phyloP scores from a whole-genome alignment of 2,797 vertebrate species.

The Tympanoctomys barrerae region DNA sequence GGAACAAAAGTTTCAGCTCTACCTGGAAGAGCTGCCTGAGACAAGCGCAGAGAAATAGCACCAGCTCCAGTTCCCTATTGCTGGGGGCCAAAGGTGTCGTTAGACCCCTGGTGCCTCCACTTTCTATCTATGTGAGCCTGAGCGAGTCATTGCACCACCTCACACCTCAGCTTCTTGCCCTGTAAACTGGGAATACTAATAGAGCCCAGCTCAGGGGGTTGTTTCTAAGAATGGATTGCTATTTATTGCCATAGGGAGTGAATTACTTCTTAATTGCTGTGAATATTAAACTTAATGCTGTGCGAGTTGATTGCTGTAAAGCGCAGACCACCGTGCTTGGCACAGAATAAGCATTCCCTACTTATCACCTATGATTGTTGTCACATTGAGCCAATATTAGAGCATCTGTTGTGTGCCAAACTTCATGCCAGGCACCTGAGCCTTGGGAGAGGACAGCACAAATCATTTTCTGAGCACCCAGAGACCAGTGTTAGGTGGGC shows the following conservation, averaged over 20 bases:
- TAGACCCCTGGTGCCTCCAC: neutral
- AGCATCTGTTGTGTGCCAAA: neutral
- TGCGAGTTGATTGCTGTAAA: constrained; percentile 30
- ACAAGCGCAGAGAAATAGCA: neutral
- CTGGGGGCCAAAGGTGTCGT: neutral
- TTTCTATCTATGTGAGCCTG: neutral
- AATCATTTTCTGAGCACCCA: neutral
- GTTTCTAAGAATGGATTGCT: constrained; percentile 4
- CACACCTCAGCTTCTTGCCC: neutral
- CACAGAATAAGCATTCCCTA: neutral
- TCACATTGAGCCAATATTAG: neutral
- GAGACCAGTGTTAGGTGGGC: neutral
- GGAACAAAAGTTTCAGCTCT: neutral
- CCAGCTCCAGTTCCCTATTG: neutral
- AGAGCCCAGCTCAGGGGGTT: neutral
- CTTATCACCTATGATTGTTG: neutral
- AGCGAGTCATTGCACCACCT: neutral
- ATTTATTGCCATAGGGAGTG: neutral
- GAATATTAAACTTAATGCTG: constrained; percentile 44
- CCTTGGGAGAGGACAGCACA: neutral
- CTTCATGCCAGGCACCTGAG: neutral
- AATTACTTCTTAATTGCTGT: constrained; percentile 26
- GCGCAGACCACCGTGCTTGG: neutral
- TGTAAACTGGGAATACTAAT: neutral
- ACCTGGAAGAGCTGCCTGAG: neutral